Evolutionary conservation across 2,888 invertebrate genomes (phyloP), one percentile per base, ranked within the genome.

Genomic region (Minunthozetes semirufus): DNA sequence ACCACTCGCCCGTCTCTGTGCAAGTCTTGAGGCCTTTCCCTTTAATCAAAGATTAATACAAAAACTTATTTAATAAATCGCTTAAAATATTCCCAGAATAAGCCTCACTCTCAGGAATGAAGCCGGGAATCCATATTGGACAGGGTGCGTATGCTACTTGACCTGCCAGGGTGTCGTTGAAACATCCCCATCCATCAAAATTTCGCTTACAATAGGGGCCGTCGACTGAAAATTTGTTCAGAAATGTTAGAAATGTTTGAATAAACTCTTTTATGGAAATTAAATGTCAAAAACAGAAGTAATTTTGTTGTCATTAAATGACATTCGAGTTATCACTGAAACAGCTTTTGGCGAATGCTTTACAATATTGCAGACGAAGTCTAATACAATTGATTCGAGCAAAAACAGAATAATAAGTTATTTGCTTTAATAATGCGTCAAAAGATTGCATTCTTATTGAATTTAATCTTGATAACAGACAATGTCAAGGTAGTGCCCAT

Each of bases 1-100:
- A 93, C 94, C 94, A 94, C 70, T 88, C 88, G 22, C 91, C 94
- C 81, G 91, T 88, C 29, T 84, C 83, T 76, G 88, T 88, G 83
- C 94, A 94, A 80, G 88, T 88, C 84, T 92, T 91, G 84, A 90
- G 90, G 68, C 92, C 93, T 79, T 84, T 85, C 82, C 89, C 93
- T 93, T 86, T 70, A 82, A 50, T n/a, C 85, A 76, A n/a, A 22
- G 13, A 56, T 56, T 22, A 56, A 1, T 56, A 13, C n/a, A n/a
- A 22, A 22, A n/a, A 8, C 9, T 13, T 8, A 56, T 22, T 56
- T n/a, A n/a, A n/a, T n/a, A n/a, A n/a, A n/a, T n/a, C n/a, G n/a
- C n/a, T n/a, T n/a, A n/a, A n/a, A n/a, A n/a, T n/a, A n/a, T n/a
- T n/a, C n/a, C n/a, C n/a, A n/a, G n/a, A n/a, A n/a, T n/a, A n/a